Evolutionary conservation across 2,888 invertebrate genomes (phyloP).

Genomic region (Ochropleura plecta): DNA sequence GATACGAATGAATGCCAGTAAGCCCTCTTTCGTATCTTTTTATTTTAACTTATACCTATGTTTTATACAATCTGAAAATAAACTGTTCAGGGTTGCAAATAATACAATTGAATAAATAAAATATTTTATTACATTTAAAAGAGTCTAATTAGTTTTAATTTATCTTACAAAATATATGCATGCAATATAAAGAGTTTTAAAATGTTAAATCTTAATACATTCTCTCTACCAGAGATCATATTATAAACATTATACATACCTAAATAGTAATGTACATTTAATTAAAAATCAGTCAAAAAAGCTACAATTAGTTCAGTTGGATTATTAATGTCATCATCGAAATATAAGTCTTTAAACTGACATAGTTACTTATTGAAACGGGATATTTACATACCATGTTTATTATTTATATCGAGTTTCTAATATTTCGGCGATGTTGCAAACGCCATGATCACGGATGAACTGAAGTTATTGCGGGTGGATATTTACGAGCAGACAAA

Average conservation of each 20-base stretch:
- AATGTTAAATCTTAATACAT: constrained; percentile 48
- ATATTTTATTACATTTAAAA: constrained; percentile 50
- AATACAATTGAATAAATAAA: constrained; percentile 2
- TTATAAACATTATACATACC: constrained; percentile 24
- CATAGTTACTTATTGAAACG: too few species aligned
- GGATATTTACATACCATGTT: too few species aligned
- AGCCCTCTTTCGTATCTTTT: too few species aligned
- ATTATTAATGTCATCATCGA: constrained; percentile 4
- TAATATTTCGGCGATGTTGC: too few species aligned
- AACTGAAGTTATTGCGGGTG: too few species aligned
- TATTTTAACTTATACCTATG: not conserved
- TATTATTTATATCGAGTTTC: too few species aligned
- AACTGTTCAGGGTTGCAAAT: not conserved
- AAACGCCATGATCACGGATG: too few species aligned
- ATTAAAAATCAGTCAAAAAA: constrained; percentile 55
- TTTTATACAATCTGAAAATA: not conserved
- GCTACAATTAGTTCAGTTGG: constrained; percentile 16
- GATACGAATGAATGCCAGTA: not conserved
- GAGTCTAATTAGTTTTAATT: constrained; percentile 38
- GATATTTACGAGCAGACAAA: too few species aligned
- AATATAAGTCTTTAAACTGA: too few species aligned
- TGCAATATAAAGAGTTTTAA: constrained; percentile 41
- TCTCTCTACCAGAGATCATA: constrained; percentile 6
- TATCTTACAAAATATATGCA: constrained; percentile 46
- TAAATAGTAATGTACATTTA: constrained; percentile 45